phyloP scores from a whole-genome alignment of 37 sponge, comb jelly and placozoan species.

The Aphrocallistes beatrix region DNA sequence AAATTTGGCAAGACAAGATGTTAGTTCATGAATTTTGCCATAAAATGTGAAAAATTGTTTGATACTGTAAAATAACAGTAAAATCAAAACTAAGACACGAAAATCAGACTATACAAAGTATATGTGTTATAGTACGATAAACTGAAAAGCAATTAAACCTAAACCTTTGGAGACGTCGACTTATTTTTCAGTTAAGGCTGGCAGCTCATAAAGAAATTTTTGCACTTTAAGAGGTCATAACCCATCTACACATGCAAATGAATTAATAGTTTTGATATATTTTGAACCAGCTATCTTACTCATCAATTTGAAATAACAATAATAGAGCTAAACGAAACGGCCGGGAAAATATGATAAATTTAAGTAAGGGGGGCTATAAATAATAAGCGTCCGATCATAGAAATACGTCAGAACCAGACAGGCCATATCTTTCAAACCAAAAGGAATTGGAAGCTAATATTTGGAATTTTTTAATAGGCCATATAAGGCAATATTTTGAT shows the following conservation, averaged over 20 bases:
- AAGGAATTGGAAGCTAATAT: neutral
- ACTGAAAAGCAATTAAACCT: neutral
- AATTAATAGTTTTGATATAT: neutral
- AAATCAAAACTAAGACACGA: neutral
- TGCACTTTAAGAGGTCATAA: neutral
- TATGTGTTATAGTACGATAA: neutral
- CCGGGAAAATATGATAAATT: neutral
- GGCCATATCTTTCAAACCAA: neutral
- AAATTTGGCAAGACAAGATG: neutral
- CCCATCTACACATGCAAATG: neutral
- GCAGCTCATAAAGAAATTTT: neutral
- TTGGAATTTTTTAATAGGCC: neutral
- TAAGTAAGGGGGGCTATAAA: neutral
- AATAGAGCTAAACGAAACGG: neutral
- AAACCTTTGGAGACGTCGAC: neutral
- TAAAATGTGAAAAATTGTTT: neutral
- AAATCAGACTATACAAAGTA: neutral
- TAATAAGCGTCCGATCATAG: neutral
- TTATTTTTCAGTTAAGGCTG: neutral
- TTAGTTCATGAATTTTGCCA: neutral
- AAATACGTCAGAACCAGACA: neutral
- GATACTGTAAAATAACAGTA: neutral
- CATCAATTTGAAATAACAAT: neutral
- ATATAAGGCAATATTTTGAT: neutral
- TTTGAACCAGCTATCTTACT: neutral